A percentile compares a stretch with the other conserved stretches of the same genome.
Conservation (phyloP, 2,113 vertebrate species). For the Oryzias javanicus region DNA sequence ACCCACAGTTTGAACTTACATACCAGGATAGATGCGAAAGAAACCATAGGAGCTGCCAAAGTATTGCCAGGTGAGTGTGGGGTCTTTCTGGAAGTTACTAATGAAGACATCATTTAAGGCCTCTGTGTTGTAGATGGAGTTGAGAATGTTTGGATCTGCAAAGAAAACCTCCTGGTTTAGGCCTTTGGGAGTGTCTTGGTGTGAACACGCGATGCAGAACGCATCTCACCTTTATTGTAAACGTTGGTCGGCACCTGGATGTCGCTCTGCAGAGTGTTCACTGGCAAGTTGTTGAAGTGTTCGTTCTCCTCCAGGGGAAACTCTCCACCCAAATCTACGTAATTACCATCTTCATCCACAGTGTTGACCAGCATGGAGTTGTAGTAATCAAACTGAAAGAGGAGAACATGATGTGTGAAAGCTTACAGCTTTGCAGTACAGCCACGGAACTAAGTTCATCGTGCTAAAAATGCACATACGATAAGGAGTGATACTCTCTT, state of each 20-base stretch:
- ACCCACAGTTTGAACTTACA: not conserved
- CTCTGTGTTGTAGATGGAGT: slow-evolving; percentile 96
- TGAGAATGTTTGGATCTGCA: slow-evolving; percentile 90
- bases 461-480: too few relatives aligned
- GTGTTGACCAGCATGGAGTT: slow-evolving; percentile 91
- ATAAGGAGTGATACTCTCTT: too few relatives aligned
- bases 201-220: not conserved
- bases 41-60: slow-evolving; percentile 95
- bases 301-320: slow-evolving; percentile 89
- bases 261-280: slow-evolving; percentile 88
- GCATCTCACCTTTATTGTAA: slow-evolving; percentile 90
- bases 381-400: slow-evolving; percentile 91
- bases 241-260: slow-evolving; percentile 96
- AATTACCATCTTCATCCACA: slow-evolving; percentile 84
- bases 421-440: too few relatives aligned
- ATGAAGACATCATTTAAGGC: slow-evolving; percentile 92
- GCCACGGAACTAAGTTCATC: too few relatives aligned
- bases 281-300: slow-evolving; percentile 90
- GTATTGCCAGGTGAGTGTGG: slow-evolving; percentile 95
- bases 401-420: not conserved
- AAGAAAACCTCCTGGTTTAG: not conserved
- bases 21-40: slow-evolving; percentile 96
- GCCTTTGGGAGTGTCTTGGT: not conserved
- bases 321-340: slow-evolving; percentile 84
- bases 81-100: slow-evolving; percentile 91